Conservation (phyloP, 2,113 vertebrate genomes). For the Glaucidium brasilianum region DNA sequence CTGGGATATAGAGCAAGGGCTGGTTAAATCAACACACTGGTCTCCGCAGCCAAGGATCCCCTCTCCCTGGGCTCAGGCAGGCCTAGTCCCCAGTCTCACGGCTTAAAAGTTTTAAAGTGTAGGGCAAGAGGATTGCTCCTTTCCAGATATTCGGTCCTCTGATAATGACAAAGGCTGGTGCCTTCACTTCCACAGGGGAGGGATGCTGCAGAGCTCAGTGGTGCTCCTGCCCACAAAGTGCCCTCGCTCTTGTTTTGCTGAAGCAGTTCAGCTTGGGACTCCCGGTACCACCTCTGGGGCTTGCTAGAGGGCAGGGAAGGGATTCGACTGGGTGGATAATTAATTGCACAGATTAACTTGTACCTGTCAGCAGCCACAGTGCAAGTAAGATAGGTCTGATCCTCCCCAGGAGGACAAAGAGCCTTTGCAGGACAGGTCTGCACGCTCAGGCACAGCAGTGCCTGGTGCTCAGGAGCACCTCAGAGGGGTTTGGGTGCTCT, state of each 20-base stretch:
- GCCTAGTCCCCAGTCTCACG: background rate
- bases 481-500: background rate
- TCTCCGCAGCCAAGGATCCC: background rate
- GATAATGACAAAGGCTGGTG: accelerated
- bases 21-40: background rate
- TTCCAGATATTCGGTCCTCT: accelerated
- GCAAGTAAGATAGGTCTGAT: background rate
- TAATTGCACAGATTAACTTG: background rate
- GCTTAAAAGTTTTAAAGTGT: background rate
- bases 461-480: background rate
- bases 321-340: background rate
- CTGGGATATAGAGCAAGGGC: background rate
- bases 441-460: accelerated
- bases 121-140: background rate
- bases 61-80: background rate
- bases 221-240: accelerated
- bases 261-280: background rate
- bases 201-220: background rate
- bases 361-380: background rate
- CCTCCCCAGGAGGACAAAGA: background rate
- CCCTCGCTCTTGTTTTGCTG: background rate
- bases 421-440: background rate
- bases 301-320: background rate
- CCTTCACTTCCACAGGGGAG: background rate
- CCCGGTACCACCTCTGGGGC: background rate